These are phyloP conservation scores for Lasiurus borealis DNA, from an alignment of 2,113 vertebrate species.

Conservation along the genomic window DNA sequence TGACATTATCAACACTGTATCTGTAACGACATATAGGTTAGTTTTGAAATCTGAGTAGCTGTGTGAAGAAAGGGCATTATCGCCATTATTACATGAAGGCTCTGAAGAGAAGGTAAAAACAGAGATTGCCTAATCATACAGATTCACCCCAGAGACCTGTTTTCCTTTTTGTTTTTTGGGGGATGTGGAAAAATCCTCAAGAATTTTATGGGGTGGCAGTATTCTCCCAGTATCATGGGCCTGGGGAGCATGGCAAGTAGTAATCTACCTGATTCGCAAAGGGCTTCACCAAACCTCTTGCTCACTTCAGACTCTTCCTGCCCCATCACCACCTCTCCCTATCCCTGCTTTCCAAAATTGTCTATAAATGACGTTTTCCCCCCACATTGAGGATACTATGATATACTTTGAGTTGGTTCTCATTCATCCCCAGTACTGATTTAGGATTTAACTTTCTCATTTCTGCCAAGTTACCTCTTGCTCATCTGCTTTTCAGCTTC, in stretches of 20 bases:
- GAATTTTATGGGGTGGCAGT: background rate
- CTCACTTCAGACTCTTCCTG: background rate
- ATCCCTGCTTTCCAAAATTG: background rate
- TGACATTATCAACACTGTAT: background rate
- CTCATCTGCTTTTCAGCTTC: background rate
- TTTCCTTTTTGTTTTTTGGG: background rate
- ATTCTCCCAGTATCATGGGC: background rate
- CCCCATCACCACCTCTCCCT: too few relatives aligned
- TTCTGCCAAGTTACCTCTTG: background rate
- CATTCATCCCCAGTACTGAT: background rate
- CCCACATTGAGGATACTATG: background rate
- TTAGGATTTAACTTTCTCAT: background rate
- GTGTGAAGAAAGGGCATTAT: background rate
- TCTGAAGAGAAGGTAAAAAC: background rate
- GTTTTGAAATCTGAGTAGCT: background rate
- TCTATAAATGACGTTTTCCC: background rate
- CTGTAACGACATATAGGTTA: background rate
- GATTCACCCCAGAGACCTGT: rapidly evolving
- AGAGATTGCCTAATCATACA: background rate
- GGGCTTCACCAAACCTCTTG: background rate
- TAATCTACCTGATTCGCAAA: background rate
- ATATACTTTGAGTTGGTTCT: background rate
- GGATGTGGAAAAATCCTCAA: background rate
- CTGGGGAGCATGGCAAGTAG: background rate
- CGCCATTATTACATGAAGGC: background rate